Evolutionary conservation across 2,888 invertebrate genomes (phyloP).

Genomic region (Eremobia ochroleuca): DNA sequence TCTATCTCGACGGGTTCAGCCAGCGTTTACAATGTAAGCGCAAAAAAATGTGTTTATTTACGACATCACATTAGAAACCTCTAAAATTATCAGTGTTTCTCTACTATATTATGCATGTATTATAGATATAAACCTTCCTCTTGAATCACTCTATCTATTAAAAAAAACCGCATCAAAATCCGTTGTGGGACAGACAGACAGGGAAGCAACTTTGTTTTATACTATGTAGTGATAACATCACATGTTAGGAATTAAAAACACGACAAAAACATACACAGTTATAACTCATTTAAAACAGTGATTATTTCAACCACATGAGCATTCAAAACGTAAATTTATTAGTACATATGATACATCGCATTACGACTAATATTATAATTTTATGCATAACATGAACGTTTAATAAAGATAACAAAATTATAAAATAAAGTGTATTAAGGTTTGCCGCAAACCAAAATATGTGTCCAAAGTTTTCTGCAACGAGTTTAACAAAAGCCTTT

Average conservation of each 20-base stretch:
- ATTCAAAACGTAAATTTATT: not conserved
- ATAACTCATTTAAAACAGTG: not conserved
- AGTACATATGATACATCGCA: not conserved
- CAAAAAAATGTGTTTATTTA: too few species aligned
- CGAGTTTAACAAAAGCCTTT: conserved; percentile 36
- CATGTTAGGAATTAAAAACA: conserved; percentile 3
- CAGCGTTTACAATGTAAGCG: too few species aligned
- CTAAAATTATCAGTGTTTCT: too few species aligned
- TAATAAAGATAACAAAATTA: conserved; percentile 5
- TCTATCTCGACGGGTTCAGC: too few species aligned
- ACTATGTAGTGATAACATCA: too few species aligned
- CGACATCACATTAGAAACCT: too few species aligned
- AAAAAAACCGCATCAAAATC: too few species aligned
- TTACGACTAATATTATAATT: conserved; percentile 8
- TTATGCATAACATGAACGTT: not conserved
- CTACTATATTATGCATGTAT: too few species aligned
- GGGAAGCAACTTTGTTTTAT: too few species aligned
- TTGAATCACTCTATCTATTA: too few species aligned
- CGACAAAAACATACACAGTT: not conserved
- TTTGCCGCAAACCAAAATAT: conserved; percentile 43
- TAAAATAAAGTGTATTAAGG: conserved; percentile 21
- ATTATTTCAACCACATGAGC: not conserved
- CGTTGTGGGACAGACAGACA: too few species aligned
- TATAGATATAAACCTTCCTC: too few species aligned
- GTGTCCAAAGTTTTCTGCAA: conserved; percentile 42